Evolutionary conservation across 1,140 invertebrate species (phyloP).

Genomic region (Psix sp.): DNA sequence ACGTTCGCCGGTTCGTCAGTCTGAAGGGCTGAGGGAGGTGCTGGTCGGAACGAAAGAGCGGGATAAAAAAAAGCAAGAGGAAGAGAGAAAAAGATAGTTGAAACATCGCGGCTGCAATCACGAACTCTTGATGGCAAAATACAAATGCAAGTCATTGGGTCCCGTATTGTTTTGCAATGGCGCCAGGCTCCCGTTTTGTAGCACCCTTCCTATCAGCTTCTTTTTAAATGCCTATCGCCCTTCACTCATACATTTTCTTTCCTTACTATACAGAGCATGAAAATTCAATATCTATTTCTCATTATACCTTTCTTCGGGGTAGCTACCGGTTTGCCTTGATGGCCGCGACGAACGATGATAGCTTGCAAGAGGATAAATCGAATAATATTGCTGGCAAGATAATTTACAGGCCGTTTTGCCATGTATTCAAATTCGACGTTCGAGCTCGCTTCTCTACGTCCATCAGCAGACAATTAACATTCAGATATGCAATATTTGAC

Average conservation of each 20-base stretch:
- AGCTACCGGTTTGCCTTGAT: constrained; percentile 46
- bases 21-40: constrained; percentile 45
- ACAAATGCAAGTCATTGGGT: constrained; percentile 75
- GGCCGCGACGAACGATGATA: constrained; percentile 29
- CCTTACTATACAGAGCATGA: constrained; percentile 33
- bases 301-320: constrained; percentile 38
- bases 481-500: no score
- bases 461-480: no score
- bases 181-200: constrained; percentile 74
- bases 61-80: constrained; percentile 29
- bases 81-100: constrained; percentile 45
- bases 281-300: constrained; percentile 56
- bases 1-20: constrained; percentile 47
- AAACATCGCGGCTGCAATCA: constrained; percentile 70
- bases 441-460: no score
- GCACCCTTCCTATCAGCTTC: constrained; percentile 48
- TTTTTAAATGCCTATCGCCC: constrained; percentile 39
- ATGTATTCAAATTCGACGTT: no score
- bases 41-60: constrained; percentile 28
- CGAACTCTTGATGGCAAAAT: constrained; percentile 64
- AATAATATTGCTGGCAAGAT: constrained; percentile 1
- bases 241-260: constrained; percentile 42
- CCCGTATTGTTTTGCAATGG: constrained; percentile 73
- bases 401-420: not conserved
- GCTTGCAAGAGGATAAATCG: constrained; percentile 25